phyloP scores from a whole-genome alignment of 1,140 invertebrate species.

The Drosophila funebris region DNA sequence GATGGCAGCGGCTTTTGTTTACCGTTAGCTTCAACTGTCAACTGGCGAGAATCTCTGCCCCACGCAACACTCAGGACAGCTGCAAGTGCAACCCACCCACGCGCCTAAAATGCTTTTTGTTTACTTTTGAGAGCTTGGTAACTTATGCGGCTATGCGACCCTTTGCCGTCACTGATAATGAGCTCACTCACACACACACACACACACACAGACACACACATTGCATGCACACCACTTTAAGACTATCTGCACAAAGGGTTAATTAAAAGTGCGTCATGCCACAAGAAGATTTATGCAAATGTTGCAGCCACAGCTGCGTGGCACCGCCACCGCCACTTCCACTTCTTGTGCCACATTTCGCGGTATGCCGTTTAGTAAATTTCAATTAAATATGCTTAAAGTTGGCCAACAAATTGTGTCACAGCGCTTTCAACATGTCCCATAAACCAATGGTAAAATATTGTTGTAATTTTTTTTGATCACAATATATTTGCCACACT shows the following conservation, averaged over 20 bases:
- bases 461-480: conserved; percentile 27
- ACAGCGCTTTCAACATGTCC: background rate
- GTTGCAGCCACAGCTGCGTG: conserved; percentile 7
- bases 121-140: conserved; percentile 33
- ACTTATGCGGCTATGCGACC: conserved; percentile 11
- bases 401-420: conserved; percentile 17
- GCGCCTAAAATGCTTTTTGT: conserved; percentile 31
- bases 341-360: background rate
- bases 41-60: background rate
- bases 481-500: conserved; percentile 35
- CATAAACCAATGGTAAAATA: conserved; percentile 17
- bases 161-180: conserved; percentile 43
- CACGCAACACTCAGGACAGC: background rate
- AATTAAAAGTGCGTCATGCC: conserved; percentile 61
- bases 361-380: conserved; percentile 15
- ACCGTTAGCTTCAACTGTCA: conserved; percentile 7
- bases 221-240: background rate
- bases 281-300: conserved; percentile 50
- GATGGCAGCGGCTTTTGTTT: conserved; percentile 22
- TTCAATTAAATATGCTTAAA: conserved; percentile 34
- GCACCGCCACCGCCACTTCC: background rate
- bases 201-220: background rate
- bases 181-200: conserved; percentile 25
- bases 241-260: conserved; percentile 28
- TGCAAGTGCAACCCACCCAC: conserved; percentile 3